Percentiles rank a stretch among this genome's conserved stretches.
Conservation (phyloP, 2,888 invertebrate genomes). For the Eretmocerus hayati region DNA sequence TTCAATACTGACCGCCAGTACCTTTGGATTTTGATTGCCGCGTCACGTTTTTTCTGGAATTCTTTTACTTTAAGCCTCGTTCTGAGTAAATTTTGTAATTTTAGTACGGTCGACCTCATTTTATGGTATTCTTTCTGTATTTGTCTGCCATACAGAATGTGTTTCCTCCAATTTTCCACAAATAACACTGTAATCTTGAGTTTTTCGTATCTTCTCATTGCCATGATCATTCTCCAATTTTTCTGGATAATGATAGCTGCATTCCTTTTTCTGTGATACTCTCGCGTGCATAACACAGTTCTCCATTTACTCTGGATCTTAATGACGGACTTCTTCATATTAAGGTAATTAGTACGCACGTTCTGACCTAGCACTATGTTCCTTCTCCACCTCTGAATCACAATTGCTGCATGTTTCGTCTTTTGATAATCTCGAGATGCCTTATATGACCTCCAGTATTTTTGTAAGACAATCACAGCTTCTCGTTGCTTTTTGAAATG, state of each 20-base stretch:
- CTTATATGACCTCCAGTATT: slow-evolving; percentile 43
- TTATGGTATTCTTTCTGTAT: slow-evolving; percentile 20
- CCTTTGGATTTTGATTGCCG: slow-evolving; percentile 39
- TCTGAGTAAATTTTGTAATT: slow-evolving; percentile 1
- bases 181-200: slow-evolving; percentile 23
- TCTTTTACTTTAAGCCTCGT: background rate
- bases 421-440: slow-evolving; percentile 24
- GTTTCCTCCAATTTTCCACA: slow-evolving; percentile 28
- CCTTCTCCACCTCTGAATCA: slow-evolving; percentile 13
- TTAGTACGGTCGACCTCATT: slow-evolving; percentile 2
- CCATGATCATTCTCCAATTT: slow-evolving; percentile 34
- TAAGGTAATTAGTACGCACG: background rate
- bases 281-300: background rate
- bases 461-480: slow-evolving; percentile 38
- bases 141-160: slow-evolving; percentile 5
- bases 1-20: slow-evolving; percentile 25
- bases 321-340: background rate
- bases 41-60: slow-evolving; percentile 5
- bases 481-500: slow-evolving; percentile 1
- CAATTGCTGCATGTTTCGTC: slow-evolving; percentile 5
- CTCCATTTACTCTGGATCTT: slow-evolving; percentile 10
- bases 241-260: slow-evolving; percentile 44
- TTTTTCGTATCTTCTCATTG: slow-evolving; percentile 17
- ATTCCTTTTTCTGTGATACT: slow-evolving; percentile 18
- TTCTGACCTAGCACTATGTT: background rate